Base-by-base conservation (phyloP, 2,113 vertebrate genomes). In the Mormyrus lacerda region DNA sequence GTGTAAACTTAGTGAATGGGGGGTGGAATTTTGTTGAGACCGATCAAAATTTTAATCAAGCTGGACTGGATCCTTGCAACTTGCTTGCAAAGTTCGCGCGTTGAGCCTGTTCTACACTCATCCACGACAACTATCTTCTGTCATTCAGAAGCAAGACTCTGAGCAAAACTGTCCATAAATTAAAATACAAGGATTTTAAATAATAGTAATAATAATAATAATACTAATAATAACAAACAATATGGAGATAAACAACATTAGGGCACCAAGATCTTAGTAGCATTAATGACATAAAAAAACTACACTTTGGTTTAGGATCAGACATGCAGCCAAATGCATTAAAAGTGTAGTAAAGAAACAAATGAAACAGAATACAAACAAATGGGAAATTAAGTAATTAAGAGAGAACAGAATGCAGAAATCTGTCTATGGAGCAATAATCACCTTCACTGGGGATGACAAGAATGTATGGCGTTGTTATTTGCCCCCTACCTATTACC, bases 361-460 rank as follows among this genome's bases (percentile, higher is more conserved):
- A 94, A 91, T 90, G 90, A 90, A 88, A 85, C 21, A 94, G 94
- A 91, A 95, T 31, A 69, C 73, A 73, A 91, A 88, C 89, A 92
- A 93, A 91, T 91, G 90, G 94, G 92, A 85, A 93, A 90, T 85
- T 69, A 69, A 89, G 91, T 90, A 90, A 91, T 82, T n/a, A 89
- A 87, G 45, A 69, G 89, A 87, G 51, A 93, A 87, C 93, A 94
- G 76, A 95, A 94, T 91, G 94, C 94, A 94, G 91, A 93, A 94
- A 89, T 95, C 93, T 93, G 95, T 93, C 94, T 95, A 94, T 92
- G 91, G 95, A 96, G 92, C 96, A 95, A 97, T 97, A 98, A 97
- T 98, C 98, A 99, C 97, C 97, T 98, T 98, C 97, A 96, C 97
- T 98, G 94, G 97, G 96, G 96, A 98, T 96, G 97, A 96, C 96